Conservation (phyloP, 2,888 invertebrate species). For the Thymelicus lineola region DNA sequence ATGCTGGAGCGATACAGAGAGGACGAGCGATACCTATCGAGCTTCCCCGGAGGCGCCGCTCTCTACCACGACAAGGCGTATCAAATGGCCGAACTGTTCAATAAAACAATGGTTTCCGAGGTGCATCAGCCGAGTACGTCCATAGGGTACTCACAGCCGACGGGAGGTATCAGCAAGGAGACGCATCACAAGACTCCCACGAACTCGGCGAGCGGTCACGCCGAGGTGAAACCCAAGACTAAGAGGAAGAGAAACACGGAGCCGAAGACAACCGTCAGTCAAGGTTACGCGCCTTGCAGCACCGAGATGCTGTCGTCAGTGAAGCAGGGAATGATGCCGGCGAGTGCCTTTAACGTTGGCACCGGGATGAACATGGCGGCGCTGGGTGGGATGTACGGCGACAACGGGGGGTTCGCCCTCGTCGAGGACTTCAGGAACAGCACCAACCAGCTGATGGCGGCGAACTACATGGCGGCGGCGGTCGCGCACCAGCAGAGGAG, state of each 20-base stretch:
- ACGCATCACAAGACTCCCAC: constrained; percentile 65
- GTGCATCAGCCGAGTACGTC: constrained; percentile 62
- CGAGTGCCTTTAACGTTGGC: constrained; percentile 94
- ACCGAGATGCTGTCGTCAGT: constrained; percentile 71
- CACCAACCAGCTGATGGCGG: constrained; percentile 86
- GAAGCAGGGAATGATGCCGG: constrained; percentile 88
- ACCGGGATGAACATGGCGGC: constrained; percentile 86
- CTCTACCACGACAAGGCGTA: constrained; percentile 86
- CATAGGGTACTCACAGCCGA: constrained; percentile 46
- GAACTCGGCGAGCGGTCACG: constrained; percentile 53
- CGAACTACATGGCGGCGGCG: constrained; percentile 80
- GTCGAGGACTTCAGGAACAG: constrained; percentile 87
- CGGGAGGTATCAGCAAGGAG: constrained; percentile 65
- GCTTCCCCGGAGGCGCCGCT: constrained; percentile 72
- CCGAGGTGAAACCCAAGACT: constrained; percentile 65
- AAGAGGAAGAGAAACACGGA: constrained; percentile 72
- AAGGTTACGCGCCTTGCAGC: constrained; percentile 86
- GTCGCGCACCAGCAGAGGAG: constrained; percentile 76
- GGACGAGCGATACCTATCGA: constrained; percentile 83
- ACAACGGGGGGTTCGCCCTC: constrained; percentile 87
- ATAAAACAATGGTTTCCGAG: constrained; percentile 74
- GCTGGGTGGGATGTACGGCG: constrained; percentile 85
- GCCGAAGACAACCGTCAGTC: constrained; percentile 61
- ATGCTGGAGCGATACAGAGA: constrained; percentile 85
- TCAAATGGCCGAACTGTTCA: constrained; percentile 86